Evolutionary conservation across 2,888 invertebrate genomes (phyloP).

Genomic region (Sarcophaga variegata): DNA sequence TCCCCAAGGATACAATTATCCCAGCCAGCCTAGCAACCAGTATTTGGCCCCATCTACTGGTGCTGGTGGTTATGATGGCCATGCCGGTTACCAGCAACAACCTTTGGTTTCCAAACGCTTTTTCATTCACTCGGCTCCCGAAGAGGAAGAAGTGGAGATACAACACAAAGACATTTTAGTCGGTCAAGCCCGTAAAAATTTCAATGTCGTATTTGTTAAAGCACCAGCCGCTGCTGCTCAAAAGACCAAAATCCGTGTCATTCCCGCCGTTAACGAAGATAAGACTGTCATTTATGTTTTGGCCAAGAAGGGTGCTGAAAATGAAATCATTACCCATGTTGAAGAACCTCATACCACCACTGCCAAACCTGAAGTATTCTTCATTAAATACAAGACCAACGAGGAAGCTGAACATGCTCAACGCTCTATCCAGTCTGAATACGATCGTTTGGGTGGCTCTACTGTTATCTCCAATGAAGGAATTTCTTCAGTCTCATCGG

Average conservation of each 20-base stretch:
- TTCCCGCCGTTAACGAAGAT: constrained; percentile 72
- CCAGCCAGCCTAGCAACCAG: constrained; percentile 42
- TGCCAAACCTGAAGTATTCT: constrained; percentile 73
- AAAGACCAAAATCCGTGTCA: constrained; percentile 67
- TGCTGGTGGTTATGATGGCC: constrained; percentile 14
- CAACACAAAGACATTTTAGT: constrained; percentile 65
- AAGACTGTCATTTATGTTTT: constrained; percentile 73
- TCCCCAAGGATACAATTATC: constrained; percentile 71
- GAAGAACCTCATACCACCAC: constrained; percentile 68
- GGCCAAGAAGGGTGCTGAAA: constrained; percentile 71
- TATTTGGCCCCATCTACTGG: constrained; percentile 55
- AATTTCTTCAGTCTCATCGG: constrained; percentile 70
- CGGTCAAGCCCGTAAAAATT: constrained; percentile 71
- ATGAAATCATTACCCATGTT: constrained; percentile 69
- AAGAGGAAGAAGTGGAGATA: constrained; percentile 70
- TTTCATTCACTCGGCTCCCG: constrained; percentile 72
- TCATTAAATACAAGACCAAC: constrained; percentile 72
- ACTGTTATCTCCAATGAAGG: constrained; percentile 72
- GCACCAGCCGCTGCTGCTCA: constrained; percentile 65
- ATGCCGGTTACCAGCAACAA: constrained; percentile 50
- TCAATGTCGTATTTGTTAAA: constrained; percentile 73
- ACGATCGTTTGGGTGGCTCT: constrained; percentile 72
- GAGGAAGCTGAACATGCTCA: constrained; percentile 73
- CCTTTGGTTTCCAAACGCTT: constrained; percentile 69
- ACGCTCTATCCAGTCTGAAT: constrained; percentile 72